Evolutionary conservation across 2,888 invertebrate species (phyloP).

Genomic region (Apomyelois bistriatella): DNA sequence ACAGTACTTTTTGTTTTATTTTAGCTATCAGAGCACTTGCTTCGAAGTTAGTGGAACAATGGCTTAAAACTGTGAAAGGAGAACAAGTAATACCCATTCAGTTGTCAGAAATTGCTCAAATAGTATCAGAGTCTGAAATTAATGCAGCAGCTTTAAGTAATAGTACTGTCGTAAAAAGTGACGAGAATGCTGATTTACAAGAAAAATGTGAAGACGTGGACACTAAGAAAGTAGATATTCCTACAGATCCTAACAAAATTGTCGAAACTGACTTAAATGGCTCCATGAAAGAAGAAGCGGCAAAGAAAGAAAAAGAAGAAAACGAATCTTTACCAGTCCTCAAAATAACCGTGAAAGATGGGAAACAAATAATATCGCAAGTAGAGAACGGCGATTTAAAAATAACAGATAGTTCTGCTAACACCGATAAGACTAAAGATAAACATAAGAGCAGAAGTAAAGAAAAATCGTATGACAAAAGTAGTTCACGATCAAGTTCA

Average conservation of each 20-base stretch:
- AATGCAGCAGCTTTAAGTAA: constrained; percentile 44
- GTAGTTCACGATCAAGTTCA: constrained; percentile 46
- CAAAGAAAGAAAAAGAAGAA: constrained; percentile 22
- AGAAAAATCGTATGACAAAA: constrained; percentile 75
- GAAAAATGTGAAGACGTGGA: constrained; percentile 27
- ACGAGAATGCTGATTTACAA: constrained; percentile 21
- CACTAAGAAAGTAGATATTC: constrained; percentile 21
- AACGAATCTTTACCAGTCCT: constrained; percentile 58
- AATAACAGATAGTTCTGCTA: constrained; percentile 41
- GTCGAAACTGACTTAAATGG: constrained; percentile 23
- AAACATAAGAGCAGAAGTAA: constrained; percentile 56
- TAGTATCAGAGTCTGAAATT: constrained; percentile 32
- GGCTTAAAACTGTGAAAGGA: constrained; percentile 93
- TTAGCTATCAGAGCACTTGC: constrained; percentile 89
- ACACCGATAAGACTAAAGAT: constrained; percentile 54
- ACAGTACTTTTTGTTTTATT: constrained; percentile 40
- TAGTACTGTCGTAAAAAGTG: constrained; percentile 28
- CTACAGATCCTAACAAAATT: constrained; percentile 23
- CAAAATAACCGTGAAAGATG: constrained; percentile 86
- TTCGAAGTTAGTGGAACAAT: constrained; percentile 90
- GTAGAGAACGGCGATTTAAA: constrained; percentile 63
- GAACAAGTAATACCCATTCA: constrained; percentile 77
- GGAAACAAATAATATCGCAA: constrained; percentile 84
- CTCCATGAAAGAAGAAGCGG: background rate
- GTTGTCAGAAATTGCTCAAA: constrained; percentile 58